A percentile compares a stretch with the other conserved stretches of the same genome.
Conservation (phyloP, 2,888 invertebrate species). For the Heteromyza rotundicornis region DNA sequence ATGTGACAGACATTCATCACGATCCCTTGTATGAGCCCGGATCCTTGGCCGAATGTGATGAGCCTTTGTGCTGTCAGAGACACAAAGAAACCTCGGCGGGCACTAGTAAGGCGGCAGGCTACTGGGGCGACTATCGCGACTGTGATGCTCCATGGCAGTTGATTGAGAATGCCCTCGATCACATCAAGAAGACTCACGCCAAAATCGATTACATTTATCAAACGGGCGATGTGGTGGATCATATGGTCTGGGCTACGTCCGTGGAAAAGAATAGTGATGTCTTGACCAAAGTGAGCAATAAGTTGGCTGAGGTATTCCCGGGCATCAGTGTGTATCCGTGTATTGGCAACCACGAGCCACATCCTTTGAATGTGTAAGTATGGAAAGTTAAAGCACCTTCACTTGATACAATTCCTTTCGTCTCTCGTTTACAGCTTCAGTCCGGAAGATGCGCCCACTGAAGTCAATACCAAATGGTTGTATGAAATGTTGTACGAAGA, state of each 20-base stretch:
- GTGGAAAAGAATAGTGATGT: slow-evolving; percentile 68
- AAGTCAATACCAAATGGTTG: slow-evolving; percentile 72
- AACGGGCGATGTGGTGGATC: slow-evolving; percentile 87
- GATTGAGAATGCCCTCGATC: slow-evolving; percentile 71
- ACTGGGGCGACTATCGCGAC: slow-evolving; percentile 80
- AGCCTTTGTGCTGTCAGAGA: slow-evolving; percentile 78
- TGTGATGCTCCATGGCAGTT: slow-evolving; percentile 80
- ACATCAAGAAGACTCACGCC: slow-evolving; percentile 67
- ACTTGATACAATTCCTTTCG: too few relatives aligned
- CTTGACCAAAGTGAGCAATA: slow-evolving; percentile 65
- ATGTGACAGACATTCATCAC: slow-evolving; percentile 71
- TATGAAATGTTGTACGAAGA: slow-evolving; percentile 73
- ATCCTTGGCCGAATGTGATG: slow-evolving; percentile 73
- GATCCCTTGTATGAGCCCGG: slow-evolving; percentile 75
- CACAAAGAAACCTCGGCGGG: slow-evolving; percentile 35
- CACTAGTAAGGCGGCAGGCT: slow-evolving; percentile 68
- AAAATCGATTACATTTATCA: slow-evolving; percentile 75
- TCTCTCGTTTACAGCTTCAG: slow-evolving; percentile 66
- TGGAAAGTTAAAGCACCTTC: neutral
- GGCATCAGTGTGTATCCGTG: slow-evolving; percentile 71
- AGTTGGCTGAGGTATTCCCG: slow-evolving; percentile 67
- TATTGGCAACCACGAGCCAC: slow-evolving; percentile 85
- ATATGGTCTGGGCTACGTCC: slow-evolving; percentile 87
- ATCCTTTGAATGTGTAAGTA: slow-evolving; percentile 82
- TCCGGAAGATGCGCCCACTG: slow-evolving; percentile 63